Evolutionary conservation across 2,797 vertebrate genomes (phyloP).

Genomic region (Falco concolor): DNA sequence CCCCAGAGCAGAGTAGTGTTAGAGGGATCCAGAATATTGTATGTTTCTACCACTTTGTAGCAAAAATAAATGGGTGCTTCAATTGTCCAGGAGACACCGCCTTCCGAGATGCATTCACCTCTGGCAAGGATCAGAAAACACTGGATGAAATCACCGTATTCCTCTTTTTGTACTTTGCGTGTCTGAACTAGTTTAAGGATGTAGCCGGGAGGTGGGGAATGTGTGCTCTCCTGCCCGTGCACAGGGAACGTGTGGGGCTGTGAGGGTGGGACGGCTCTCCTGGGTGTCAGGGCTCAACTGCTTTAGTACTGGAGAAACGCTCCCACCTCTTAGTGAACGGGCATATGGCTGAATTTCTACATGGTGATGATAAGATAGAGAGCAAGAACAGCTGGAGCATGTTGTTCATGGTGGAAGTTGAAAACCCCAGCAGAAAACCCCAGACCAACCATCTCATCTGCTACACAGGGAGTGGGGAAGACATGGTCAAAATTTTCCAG

Average conservation of each 20-base stretch:
- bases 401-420: not conserved
- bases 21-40: slow-evolving; percentile 74
- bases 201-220: not conserved
- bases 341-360: not conserved
- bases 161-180: not conserved
- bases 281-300: not conserved
- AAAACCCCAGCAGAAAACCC: not conserved
- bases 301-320: not conserved
- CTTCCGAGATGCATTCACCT: slow-evolving; percentile 69
- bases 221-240: not conserved
- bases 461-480: not conserved
- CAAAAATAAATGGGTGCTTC: slow-evolving; percentile 81
- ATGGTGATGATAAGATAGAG: not conserved
- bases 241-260: not conserved
- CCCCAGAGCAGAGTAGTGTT: slow-evolving; percentile 80
- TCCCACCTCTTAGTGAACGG: not conserved
- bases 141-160: not conserved
- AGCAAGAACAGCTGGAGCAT: not conserved
- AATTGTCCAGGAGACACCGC: slow-evolving; percentile 77
- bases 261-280: rapidly evolving
- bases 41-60: slow-evolving; percentile 79
- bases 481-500: not conserved
- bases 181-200: not conserved
- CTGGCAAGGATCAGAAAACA: slow-evolving; percentile 54
- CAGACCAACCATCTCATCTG: not conserved